Evolutionary conservation across 92 coral and sea anemone genomes (phyloP).

Genomic region (Micromussa lordhowensis): DNA sequence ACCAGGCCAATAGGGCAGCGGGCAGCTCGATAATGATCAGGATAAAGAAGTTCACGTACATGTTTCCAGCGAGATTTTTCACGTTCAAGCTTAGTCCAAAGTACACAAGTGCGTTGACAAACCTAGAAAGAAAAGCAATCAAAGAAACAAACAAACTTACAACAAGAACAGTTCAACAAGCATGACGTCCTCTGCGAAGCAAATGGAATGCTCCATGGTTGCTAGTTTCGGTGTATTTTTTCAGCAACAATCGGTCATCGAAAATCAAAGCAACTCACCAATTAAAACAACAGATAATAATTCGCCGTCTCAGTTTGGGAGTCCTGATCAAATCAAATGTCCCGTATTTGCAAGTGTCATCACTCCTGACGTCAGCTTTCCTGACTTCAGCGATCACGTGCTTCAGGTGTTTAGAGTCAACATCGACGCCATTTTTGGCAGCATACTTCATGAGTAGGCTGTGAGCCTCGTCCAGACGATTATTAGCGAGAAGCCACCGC

Average conservation of each 20-base stretch:
- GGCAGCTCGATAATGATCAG: constrained; percentile 73
- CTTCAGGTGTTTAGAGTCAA: constrained; percentile 53
- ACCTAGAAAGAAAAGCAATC: constrained; percentile 45
- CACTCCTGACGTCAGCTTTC: constrained; percentile 56
- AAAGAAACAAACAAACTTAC: background rate
- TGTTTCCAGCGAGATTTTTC: constrained; percentile 79
- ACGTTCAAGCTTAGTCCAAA: constrained; percentile 80
- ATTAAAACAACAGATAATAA: constrained; percentile 72
- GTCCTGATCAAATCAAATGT: constrained; percentile 67
- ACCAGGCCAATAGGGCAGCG: constrained; percentile 62
- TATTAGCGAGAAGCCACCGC: constrained; percentile 83
- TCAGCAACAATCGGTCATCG: too few species aligned
- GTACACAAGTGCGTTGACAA: constrained; percentile 80
- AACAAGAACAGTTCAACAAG: background rate
- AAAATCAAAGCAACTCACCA: constrained; percentile 55
- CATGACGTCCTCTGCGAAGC: background rate
- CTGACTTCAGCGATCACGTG: constrained; percentile 64
- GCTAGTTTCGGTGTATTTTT: too few species aligned
- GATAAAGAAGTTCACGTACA: constrained; percentile 80
- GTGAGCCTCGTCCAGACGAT: constrained; percentile 78
- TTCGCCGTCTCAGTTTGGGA: constrained; percentile 72
- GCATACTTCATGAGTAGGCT: constrained; percentile 67
- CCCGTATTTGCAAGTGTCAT: constrained; percentile 22
- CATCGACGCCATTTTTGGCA: constrained; percentile 64
- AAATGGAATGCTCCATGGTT: background rate